phyloP scores from a whole-genome alignment of 2,888 invertebrate species.

The Andrena chrysosceles region DNA sequence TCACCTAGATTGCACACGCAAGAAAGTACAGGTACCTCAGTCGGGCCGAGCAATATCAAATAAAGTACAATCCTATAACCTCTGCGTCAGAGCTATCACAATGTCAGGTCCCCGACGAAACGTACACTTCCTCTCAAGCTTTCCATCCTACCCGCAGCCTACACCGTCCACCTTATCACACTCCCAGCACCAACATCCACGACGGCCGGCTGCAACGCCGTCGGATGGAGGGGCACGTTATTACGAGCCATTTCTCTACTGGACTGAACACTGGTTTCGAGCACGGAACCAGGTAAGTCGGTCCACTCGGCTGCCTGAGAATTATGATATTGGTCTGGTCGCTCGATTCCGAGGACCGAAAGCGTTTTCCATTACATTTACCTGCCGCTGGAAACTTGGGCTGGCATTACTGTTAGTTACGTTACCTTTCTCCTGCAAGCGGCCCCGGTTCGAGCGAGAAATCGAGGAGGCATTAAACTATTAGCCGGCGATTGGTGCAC shows the following conservation, averaged over 20 bases:
- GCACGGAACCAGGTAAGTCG: slow-evolving; percentile 10
- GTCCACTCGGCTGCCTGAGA: slow-evolving; percentile 37
- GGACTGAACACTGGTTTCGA: slow-evolving; percentile 16
- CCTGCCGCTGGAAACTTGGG: slow-evolving; percentile 47
- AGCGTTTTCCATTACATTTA: slow-evolving; percentile 72
- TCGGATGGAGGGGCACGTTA: background rate
- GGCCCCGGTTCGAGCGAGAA: slow-evolving; percentile 62
- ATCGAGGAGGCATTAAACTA: slow-evolving; percentile 75
- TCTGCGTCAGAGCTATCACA: too few relatives aligned
- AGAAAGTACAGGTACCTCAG: too few relatives aligned
- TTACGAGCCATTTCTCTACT: slow-evolving; percentile 30
- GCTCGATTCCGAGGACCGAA: slow-evolving; percentile 34
- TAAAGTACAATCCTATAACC: too few relatives aligned
- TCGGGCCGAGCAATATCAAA: too few relatives aligned
- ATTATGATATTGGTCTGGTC: slow-evolving; percentile 48
- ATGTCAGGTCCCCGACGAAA: too few relatives aligned
- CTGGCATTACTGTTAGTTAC: slow-evolving; percentile 50
- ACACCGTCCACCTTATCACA: too few relatives aligned
- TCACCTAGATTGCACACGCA: too few relatives aligned
- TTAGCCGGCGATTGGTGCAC: slow-evolving; percentile 72
- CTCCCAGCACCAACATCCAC: too few relatives aligned
- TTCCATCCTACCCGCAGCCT: too few relatives aligned
- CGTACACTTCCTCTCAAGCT: too few relatives aligned
- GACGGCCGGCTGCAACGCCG: too few relatives aligned
- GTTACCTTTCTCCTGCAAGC: slow-evolving; percentile 55